Evolutionary conservation across 2,888 invertebrate species (phyloP), one percentile per base, ranked within the genome.

Genomic region (Auanema sp.): DNA sequence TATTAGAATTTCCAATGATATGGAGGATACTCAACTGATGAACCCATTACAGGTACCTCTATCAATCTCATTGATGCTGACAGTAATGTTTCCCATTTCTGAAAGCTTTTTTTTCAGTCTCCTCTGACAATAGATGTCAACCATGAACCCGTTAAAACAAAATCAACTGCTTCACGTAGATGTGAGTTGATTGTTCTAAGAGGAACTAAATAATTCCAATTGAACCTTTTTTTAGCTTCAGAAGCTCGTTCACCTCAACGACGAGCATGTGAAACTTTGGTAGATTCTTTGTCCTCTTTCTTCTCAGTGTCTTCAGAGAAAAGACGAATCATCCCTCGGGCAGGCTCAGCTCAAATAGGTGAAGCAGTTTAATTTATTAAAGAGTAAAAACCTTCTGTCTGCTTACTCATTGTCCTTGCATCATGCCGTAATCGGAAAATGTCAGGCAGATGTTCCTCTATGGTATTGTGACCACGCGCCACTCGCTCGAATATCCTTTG

Each of bases 221-320:
- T 50, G 0, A 12, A 50, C 12, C 2, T 1, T 1, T 12, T 59
- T 60, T 53, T 21, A 60, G 58, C 58, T 16, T 41, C 47, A 12
- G 64, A 40, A 10, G 54, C 52, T 1, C 16, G n/a, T 8, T 75
- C 75, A 42, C 72, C 75, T 6, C 58, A 65, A 51, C 59, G 66
- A 50, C 50, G 66, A 24, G 51, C 41, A 3, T 42, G 58, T 8
- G 71, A 71, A 43, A 64, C 64, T 44, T 62, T 78, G 40, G 56
- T 60, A 14, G 78, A 78, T 56, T 72, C 78, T 6, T 68, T 78
- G 10, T 72, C 78, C 42, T 72, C 76, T 3, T 76, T 75, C 58
- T 78, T 78, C 65, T 60, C 58, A 6, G 69, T 74, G 6, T 64
- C 60, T 11, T 63, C 68, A 5, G 75, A 72, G 50, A 69, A 72